A percentile compares a stretch with the other conserved stretches of the same genome.
Conservation (phyloP, 2,888 invertebrate species). For the Ochlodes sylvanus region DNA sequence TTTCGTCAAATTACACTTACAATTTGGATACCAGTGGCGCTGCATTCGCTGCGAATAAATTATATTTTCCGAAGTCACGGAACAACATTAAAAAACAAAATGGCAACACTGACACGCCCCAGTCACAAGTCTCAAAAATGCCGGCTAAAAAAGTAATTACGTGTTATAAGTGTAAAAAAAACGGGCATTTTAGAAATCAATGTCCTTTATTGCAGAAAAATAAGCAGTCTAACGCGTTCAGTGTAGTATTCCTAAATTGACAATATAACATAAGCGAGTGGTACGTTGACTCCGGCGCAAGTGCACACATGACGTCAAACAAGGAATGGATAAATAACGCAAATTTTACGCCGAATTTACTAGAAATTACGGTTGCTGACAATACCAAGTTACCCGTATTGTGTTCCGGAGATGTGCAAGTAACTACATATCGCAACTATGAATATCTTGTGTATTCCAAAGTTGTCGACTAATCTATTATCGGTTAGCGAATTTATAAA, state of each 20-base stretch:
- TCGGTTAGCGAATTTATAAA: conserved; percentile 36
- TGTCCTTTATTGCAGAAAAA: conserved; percentile 13
- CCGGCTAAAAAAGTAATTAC: conserved; percentile 26
- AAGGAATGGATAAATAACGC: conserved; percentile 41
- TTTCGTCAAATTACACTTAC: background rate
- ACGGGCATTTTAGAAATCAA: conserved; percentile 30
- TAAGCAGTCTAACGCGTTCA: conserved; percentile 18
- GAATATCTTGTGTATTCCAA: conserved; percentile 45
- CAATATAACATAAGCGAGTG: conserved; percentile 43
- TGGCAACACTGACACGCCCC: background rate
- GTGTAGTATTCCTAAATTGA: conserved; percentile 37
- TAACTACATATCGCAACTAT: conserved; percentile 12
- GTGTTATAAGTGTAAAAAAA: conserved; percentile 36
- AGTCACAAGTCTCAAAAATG: conserved; percentile 1
- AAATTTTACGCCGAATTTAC: conserved; percentile 27
- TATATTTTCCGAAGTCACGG: background rate
- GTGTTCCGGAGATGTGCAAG: conserved; percentile 4
- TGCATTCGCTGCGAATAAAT: no score
- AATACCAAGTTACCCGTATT: conserved; percentile 43
- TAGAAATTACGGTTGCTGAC: conserved; percentile 47
- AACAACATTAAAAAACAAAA: background rate
- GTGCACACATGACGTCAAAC: conserved; percentile 41
- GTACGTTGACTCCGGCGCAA: conserved; percentile 45
- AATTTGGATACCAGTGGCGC: no score
- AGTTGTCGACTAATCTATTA: conserved; percentile 36